Evolutionary conservation across 37 sponge, comb jelly and placozoan genomes (phyloP).

Genomic region (Trichoplax adhaerens): DNA sequence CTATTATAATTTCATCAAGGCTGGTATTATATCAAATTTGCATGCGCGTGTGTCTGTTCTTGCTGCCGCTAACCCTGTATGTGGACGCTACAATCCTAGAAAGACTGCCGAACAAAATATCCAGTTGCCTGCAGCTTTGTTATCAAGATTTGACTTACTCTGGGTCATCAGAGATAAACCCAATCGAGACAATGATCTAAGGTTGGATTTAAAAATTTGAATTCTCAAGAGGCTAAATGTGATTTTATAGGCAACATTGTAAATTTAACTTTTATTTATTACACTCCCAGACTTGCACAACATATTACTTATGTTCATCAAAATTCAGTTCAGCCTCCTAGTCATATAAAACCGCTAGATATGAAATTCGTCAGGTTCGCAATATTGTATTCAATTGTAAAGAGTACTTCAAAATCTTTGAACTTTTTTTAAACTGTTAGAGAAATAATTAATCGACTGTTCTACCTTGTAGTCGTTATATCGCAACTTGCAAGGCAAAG

Average conservation of each 20-base stretch:
- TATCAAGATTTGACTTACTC: constrained; percentile 90
- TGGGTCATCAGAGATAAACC: constrained; percentile 95
- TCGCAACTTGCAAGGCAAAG: constrained; percentile 60
- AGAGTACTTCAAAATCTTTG: too few species aligned
- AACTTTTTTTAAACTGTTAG: too few species aligned
- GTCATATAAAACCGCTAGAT: constrained; percentile 54
- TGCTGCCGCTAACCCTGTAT: constrained; percentile 98
- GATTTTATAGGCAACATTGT: not conserved
- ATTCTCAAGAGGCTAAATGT: too few species aligned
- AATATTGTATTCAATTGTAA: too few species aligned
- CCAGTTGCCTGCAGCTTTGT: constrained; percentile 94
- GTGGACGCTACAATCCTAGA: constrained; percentile 92
- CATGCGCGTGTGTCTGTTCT: constrained; percentile 93
- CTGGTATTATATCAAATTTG: constrained; percentile 90
- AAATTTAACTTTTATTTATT: not conserved
- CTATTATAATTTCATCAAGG: constrained; percentile 18
- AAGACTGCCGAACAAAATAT: constrained; percentile 93
- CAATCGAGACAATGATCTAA: constrained; percentile 85
- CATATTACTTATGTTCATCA: constrained; percentile 96
- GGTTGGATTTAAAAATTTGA: not conserved
- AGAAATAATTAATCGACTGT: not conserved
- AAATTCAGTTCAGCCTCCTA: constrained; percentile 57
- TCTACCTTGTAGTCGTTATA: constrained; percentile 45
- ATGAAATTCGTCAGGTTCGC: constrained; percentile 51
- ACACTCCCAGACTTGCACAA: constrained; percentile 54